Evolutionary conservation across 2,797 vertebrate genomes (phyloP).

Genomic region (Pantherophis alleghaniensis): DNA sequence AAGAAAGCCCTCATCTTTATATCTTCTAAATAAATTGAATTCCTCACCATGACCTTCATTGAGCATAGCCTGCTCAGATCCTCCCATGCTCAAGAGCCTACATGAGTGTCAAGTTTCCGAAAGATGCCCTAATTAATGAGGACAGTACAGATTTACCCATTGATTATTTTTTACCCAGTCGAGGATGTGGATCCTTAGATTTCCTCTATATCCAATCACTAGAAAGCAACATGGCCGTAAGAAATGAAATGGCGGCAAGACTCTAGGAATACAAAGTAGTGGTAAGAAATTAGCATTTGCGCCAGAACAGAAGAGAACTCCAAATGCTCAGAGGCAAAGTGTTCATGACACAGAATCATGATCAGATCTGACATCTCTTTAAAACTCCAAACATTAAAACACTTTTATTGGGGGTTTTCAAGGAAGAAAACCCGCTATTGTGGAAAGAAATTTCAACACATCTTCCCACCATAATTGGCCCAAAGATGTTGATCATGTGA

Average conservation of each 20-base stretch:
- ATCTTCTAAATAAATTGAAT: not conserved
- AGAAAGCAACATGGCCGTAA: not conserved
- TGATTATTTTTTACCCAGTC: not conserved
- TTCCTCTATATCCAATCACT: not conserved
- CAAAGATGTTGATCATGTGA: not conserved
- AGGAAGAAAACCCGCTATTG: not conserved
- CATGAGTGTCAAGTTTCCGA: not conserved
- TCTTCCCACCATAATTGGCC: too few species aligned
- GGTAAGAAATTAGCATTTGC: not conserved
- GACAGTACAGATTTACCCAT: not conserved
- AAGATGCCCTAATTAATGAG: not conserved
- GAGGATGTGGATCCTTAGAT: not conserved
- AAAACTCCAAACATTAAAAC: not conserved
- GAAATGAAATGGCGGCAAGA: not conserved
- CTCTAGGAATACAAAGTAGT: not conserved
- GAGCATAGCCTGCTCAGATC: not conserved
- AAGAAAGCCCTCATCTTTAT: not conserved
- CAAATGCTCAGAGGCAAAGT: not conserved
- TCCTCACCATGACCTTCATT: not conserved
- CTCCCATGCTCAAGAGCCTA: not conserved
- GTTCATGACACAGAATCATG: too few species aligned
- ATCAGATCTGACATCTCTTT: not conserved
- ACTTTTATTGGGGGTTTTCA: not conserved
- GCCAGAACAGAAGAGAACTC: not conserved
- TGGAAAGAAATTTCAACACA: not conserved